Percentiles rank a stretch among this genome's conserved stretches.
phyloP scores from a whole-genome alignment of 2,113 vertebrate species.

The Acrocephalus kingi region DNA sequence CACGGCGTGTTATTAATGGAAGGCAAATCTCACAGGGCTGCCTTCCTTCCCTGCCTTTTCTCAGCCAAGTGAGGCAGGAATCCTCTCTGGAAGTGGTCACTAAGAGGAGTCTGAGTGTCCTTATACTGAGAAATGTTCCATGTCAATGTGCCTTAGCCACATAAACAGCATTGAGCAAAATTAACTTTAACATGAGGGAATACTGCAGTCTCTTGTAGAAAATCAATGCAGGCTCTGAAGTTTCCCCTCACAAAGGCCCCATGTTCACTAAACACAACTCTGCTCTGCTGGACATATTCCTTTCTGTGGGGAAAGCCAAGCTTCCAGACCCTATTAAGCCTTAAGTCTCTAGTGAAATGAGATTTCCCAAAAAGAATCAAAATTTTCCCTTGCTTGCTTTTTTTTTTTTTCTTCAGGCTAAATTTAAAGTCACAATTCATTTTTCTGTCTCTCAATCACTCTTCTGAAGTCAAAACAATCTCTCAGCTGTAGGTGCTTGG shows the following conservation, averaged over 20 bases:
- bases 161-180: constrained; percentile 46
- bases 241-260: neutral
- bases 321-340: neutral
- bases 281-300: neutral
- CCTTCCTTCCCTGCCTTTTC: neutral
- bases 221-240: neutral
- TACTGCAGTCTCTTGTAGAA: neutral
- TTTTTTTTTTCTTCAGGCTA: neutral
- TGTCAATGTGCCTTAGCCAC: constrained; percentile 37
- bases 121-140: neutral
- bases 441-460: neutral
- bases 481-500: neutral
- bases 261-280: neutral
- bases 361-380: neutral
- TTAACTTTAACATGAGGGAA: constrained; percentile 24
- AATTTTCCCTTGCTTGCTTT: neutral
- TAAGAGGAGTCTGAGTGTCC: neutral
- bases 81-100: constrained; percentile 26
- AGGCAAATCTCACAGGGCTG: neutral
- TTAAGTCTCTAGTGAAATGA: neutral
- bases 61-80: neutral
- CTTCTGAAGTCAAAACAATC: neutral
- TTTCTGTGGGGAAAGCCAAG: neutral
- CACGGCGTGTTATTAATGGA: neutral
- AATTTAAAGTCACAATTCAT: constrained; percentile 15